Base-by-base conservation (phyloP, 2,888 invertebrate species). In the Andrena trimmerana region DNA sequence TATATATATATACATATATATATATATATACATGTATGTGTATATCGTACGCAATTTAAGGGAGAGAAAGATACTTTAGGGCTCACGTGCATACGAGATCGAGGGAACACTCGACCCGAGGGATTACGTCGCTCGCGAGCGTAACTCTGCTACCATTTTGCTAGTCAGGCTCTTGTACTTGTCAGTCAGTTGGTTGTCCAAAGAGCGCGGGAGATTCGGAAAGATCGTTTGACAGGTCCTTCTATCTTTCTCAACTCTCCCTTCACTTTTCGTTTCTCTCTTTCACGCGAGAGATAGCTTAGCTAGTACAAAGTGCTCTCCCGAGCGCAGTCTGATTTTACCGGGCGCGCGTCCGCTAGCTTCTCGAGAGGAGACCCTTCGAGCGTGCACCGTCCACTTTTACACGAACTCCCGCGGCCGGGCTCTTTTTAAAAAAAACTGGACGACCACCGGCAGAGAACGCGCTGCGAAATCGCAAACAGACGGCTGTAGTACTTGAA, bases 281-380 rank as follows among this genome's bases (percentile, higher is more conserved):
- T 57, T 72, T 78, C 59, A 59, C 77, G 54, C 67, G 63, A 50
- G 24, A 36, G 57, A 48, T 83, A 57, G 57, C 24, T 68, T 78
- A 78, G 84, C 65, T 86, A 83, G 86, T 83, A 77, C 81, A 86
- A 80, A 80, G 62, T 65, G 80, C 75, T 71, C 75, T 75, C 74
- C 66, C 52, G 74, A 74, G 70, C 27, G 73, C 77, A 67, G 68
- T 78, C 83, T 67, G 76, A 77, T 77, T 85, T 78, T 73, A 73
- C 16, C 78, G 63, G 78, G 67, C 42, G 54, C 50, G 76, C 65
- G 62, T 52, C 36, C 50, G 24, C 52, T 29, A 48, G 57, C 50
- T 68, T 57, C 33, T 79, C 69, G n/a, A n/a, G 70, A 70, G 78
- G 52, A 70, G 72, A 50, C 71, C 73, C 62, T 82, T 82, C 74